Base-by-base conservation (phyloP, 2,797 vertebrate genomes). In the Prunella strophiata region DNA sequence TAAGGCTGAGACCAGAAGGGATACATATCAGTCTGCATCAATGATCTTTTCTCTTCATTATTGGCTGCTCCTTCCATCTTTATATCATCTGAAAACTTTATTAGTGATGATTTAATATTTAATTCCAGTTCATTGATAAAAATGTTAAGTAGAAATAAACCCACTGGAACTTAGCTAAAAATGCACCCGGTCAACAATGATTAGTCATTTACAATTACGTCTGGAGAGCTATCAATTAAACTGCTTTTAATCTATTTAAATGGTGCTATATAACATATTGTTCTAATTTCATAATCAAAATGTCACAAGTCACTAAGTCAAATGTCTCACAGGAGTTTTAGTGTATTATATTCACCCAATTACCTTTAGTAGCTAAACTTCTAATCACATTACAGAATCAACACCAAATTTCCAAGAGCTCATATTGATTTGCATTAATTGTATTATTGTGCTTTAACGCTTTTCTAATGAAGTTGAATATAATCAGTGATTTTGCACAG, bases 251-350 rank as follows among this genome's bases (percentile, higher is more conserved):
- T 94, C 70, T 81, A 34, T 91, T 91, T 93, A 88, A 86, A 84
- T 85, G 62, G 27, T 76, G 7, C 20, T 66, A 54, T 73, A 34
- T 81, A 84, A 78, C 30, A 62, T 88, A 73, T 81, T 88, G 73
- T 58, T 94, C 62, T 84, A 81, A 81, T 94, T 95, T 91, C 51
- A 42, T 88, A 94, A 94, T 66, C 70, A 88, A 94, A 94, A 73
- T 93, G 66, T 76, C 85, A 78, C 4, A 11, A 78, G 76, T 84
- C 85, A 86, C 85, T 58, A 78, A 94, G 63, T 90, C 73, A 90
- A 90, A 86, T 66, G 88, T 55, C 79, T 94, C 89, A 72, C 58
- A 94, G 93, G 91, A 91, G 25, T 89, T 85, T 93, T 82, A 83
- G 38, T 72, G 40, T 75, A 62, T 88, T 72, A 42, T 78, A 81